A percentile compares a stretch with the other conserved stretches of the same genome.
Evolutionary conservation across 1,140 invertebrate genomes (phyloP).

Genomic region (Parapsyche elsis): DNA sequence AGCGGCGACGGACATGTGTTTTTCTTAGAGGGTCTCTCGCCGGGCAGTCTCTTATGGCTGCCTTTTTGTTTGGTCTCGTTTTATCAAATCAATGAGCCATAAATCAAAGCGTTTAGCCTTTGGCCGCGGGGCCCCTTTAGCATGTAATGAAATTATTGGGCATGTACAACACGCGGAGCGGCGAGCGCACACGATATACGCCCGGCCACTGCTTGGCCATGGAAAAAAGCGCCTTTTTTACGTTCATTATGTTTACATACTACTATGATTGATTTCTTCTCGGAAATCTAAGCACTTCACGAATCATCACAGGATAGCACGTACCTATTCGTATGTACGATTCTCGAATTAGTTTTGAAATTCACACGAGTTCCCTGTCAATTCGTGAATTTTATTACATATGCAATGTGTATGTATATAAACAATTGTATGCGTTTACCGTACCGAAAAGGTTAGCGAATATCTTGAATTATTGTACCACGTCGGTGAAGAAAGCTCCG

Average conservation of each 20-base stretch:
- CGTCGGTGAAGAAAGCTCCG: background rate
- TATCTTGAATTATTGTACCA: conserved; percentile 1
- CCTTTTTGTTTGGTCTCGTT: conserved; percentile 33
- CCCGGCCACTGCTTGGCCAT: conserved; percentile 23
- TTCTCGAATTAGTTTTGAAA: background rate
- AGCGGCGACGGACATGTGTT: background rate
- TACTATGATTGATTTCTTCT: conserved; percentile 8
- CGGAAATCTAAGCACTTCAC: background rate
- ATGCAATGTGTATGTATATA: no score
- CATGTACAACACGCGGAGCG: conserved; percentile 25
- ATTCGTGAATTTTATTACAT: background rate
- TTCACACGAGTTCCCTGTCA: background rate
- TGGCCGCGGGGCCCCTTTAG: conserved; percentile 49
- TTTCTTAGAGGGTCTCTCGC: background rate
- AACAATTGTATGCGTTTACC: background rate
- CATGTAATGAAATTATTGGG: conserved; percentile 52
- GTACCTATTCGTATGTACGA: no score
- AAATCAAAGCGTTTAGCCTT: conserved; percentile 53
- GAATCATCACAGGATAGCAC: background rate
- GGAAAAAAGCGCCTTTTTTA: conserved; percentile 19
- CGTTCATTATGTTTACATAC: background rate
- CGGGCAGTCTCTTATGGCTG: background rate
- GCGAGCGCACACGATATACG: conserved; percentile 8
- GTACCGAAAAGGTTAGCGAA: conserved; percentile 9
- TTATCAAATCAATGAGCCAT: conserved; percentile 52